Conservation (phyloP, 2,888 invertebrate species). For the Cremastinae sp. region DNA sequence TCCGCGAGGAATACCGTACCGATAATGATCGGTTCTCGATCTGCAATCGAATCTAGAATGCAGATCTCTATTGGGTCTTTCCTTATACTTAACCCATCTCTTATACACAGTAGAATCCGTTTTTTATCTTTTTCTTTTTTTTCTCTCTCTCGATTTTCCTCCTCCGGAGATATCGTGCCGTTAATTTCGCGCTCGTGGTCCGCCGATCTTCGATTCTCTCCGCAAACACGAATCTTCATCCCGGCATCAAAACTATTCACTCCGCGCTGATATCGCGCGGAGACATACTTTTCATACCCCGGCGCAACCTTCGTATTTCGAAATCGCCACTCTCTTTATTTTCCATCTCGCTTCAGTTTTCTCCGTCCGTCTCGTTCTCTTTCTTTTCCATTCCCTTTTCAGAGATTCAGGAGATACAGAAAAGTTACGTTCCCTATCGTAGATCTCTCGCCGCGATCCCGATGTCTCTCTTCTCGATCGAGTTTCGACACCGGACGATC, state of each 20-base stretch:
- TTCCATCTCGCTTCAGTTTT: background rate
- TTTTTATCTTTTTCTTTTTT: slow-evolving; percentile 30
- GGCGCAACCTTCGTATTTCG: slow-evolving; percentile 56
- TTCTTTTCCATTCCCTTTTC: slow-evolving; percentile 7
- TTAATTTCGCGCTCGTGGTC: slow-evolving; percentile 58
- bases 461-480: slow-evolving; percentile 51
- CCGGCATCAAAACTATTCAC: slow-evolving; percentile 10
- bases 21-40: slow-evolving; percentile 62
- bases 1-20: slow-evolving; percentile 51
- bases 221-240: slow-evolving; percentile 23
- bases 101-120: slow-evolving; percentile 18
- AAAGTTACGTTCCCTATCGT: slow-evolving; percentile 36
- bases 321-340: slow-evolving; percentile 45
- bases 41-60: slow-evolving; percentile 62
- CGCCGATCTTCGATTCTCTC: slow-evolving; percentile 29
- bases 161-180: slow-evolving; percentile 47
- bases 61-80: slow-evolving; percentile 58
- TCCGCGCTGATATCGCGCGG: slow-evolving; percentile 28
- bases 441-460: slow-evolving; percentile 50
- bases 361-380: background rate
- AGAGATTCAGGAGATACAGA: slow-evolving; percentile 40
- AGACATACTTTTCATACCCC: slow-evolving; percentile 46
- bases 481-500: slow-evolving; percentile 58
- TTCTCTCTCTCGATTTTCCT: too few species aligned
- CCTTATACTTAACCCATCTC: slow-evolving; percentile 17